A percentile compares a stretch with the other conserved stretches of the same genome.
These are phyloP conservation scores for Cricetomys ansorgei DNA, from an alignment of 2,113 vertebrate species.

Conservation along the genomic window DNA sequence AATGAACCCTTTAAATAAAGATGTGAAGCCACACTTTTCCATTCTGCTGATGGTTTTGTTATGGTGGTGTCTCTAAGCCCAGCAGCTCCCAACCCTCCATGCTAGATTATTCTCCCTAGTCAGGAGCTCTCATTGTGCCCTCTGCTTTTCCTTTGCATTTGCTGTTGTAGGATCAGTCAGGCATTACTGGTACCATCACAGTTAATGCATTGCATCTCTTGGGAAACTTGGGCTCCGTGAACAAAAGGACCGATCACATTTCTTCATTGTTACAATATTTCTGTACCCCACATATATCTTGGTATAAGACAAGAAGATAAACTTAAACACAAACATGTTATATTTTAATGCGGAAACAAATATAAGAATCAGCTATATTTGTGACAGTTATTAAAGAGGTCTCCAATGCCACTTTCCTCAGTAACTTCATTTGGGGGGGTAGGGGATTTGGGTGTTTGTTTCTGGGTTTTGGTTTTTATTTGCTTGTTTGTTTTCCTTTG, in stretches of 20 bases:
- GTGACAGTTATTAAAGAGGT: not conserved
- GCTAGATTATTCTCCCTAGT: not conserved
- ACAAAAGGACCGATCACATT: not conserved
- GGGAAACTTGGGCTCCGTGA: not conserved
- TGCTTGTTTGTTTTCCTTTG: too few relatives aligned
- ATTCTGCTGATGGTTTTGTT: not conserved
- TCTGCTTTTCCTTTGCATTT: not conserved
- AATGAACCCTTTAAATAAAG: conserved; percentile 48
- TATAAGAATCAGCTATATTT: conserved; percentile 14
- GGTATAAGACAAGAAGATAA: not conserved
- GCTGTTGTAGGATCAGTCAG: not conserved
- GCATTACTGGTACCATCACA: not conserved
- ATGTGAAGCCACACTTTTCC: conserved; percentile 12
- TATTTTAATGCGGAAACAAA: not conserved
- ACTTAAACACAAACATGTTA: not conserved
- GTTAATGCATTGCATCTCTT: not conserved
- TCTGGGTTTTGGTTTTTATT: too few relatives aligned
- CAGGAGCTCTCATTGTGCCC: rapidly evolving
- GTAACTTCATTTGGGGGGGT: too few relatives aligned
- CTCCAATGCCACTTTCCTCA: not conserved
- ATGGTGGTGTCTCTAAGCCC: not conserved
- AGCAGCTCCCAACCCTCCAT: not conserved
- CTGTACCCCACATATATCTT: not conserved
- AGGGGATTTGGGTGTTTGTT: too few relatives aligned
- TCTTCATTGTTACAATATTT: not conserved